These are phyloP conservation scores for Agelas oroides DNA, from an alignment of 37 sponge, comb jelly and placozoan genomes.

Conservation along the genomic window DNA sequence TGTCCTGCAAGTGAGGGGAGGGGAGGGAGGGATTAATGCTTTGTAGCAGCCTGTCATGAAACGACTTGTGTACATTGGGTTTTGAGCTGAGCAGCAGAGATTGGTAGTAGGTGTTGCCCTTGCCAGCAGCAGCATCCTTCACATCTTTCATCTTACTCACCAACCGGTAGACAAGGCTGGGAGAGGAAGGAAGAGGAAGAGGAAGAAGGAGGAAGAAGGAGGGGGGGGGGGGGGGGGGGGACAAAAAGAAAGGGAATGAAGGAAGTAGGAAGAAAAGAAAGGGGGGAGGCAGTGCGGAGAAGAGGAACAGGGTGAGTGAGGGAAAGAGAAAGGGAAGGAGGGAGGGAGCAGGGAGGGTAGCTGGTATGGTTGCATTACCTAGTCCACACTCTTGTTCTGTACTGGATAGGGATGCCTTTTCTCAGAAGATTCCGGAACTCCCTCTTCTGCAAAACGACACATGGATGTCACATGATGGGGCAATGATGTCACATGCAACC, in stretches of 20 bases:
- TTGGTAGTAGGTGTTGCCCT: slow-evolving; percentile 47
- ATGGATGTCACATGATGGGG: too few species aligned
- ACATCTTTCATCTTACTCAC: slow-evolving; percentile 38
- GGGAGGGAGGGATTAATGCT: slow-evolving; percentile 3
- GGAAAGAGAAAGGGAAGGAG: not conserved
- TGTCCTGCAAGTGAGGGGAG: not conserved
- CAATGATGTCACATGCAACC: not conserved
- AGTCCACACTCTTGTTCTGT: slow-evolving; percentile 44
- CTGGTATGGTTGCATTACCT: slow-evolving; percentile 16
- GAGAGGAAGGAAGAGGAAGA: not conserved
- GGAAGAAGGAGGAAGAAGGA: not conserved
- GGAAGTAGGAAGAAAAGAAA: not conserved
- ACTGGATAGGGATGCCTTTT: slow-evolving; percentile 49
- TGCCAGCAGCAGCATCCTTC: slow-evolving; percentile 19
- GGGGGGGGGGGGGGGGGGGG: not conserved
- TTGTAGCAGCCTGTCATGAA: too few species aligned
- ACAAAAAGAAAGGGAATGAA: not conserved
- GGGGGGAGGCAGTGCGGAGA: too few species aligned
- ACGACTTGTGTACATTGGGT: too few species aligned
- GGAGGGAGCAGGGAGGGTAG: not conserved
- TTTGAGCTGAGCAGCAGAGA: too few species aligned
- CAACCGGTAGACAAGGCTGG: slow-evolving; percentile 29
- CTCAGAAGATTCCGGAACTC: slow-evolving; percentile 38
- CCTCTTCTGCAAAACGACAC: not conserved
- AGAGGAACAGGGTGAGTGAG: not conserved